A percentile compares a stretch with the other conserved stretches of the same genome.
Conservation (phyloP, 2,113 vertebrate genomes). For the Eonycteris spelaea region DNA sequence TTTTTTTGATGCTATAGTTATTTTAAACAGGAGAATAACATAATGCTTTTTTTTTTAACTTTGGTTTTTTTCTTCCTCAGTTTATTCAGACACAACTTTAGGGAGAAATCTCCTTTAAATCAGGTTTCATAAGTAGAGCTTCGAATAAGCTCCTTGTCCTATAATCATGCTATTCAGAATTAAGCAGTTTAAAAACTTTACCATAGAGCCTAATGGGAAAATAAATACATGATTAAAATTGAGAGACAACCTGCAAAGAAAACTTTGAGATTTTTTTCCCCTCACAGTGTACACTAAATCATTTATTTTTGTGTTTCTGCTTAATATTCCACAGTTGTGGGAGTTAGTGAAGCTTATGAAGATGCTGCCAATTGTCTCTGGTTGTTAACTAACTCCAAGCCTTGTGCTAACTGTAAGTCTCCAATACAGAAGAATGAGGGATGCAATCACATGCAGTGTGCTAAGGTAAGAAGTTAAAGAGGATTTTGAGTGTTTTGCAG, state of each 20-base stretch:
- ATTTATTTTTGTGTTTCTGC: slow-evolving; percentile 67
- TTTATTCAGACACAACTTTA: slow-evolving; percentile 22
- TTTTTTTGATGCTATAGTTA: background rate
- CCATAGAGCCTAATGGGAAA: background rate
- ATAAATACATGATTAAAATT: slow-evolving; percentile 20
- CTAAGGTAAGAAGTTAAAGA: slow-evolving; percentile 88
- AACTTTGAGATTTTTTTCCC: background rate
- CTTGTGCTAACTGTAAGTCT: slow-evolving; percentile 98
- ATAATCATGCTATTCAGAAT: slow-evolving; percentile 23
- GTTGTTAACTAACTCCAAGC: slow-evolving; percentile 96
- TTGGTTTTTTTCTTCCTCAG: background rate
- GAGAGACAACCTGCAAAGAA: background rate
- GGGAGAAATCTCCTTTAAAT: slow-evolving; percentile 15
- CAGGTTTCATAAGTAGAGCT: background rate
- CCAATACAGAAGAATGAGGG: slow-evolving; percentile 99
- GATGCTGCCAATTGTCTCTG: slow-evolving; percentile 99
- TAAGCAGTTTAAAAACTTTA: background rate
- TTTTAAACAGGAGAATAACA: background rate
- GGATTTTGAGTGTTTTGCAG: background rate
- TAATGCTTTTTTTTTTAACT: background rate
- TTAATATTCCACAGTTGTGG: slow-evolving; percentile 87
- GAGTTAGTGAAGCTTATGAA: slow-evolving; percentile 96
- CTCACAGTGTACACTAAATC: background rate
- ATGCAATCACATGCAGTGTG: slow-evolving; percentile 99
- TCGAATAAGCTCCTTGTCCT: background rate